Base-by-base conservation (phyloP, 2,113 vertebrate species). In the Mola mola region DNA sequence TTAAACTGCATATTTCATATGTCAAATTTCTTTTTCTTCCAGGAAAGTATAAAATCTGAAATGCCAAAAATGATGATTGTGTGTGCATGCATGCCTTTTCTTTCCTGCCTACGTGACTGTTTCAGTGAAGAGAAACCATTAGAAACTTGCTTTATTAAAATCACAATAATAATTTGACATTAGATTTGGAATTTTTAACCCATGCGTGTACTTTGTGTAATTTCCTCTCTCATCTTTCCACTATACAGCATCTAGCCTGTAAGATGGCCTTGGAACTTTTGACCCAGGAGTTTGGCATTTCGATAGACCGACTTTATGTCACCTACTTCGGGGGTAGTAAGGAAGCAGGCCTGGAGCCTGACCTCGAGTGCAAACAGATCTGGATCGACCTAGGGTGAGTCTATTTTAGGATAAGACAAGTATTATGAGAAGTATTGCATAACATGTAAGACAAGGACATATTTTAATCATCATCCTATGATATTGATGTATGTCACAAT, bases 321-420 rank as follows among this genome's bases (percentile, higher is more conserved):
- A 99, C 97, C 48, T 99, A 99, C 80, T 99, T 99, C 24, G 96
- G 95, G 15, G 97, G 97, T 16, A 84, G 93, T 5, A 86, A 92
- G 9, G 91, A 93, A 1, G 95, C 96, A 4, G 95, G 94, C 12
- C 91, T 99, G 83, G 94, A 98, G 24, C 93, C 96, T 0, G 97
- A 99, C 81, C 83, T 97, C 85, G 96, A 99, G 71, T 99, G 97
- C 90, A 99, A 93, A 84, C 92, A 97, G 87, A 98, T 99, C 75
- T 99, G 97, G 97, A 87, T 95, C n/a, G 91, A 96, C 78, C 70
- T 99, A n/a, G 96, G 96, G 97, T 98, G 85, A 94, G 93, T 77
- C n/a, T 16, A 1, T 1, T 5, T 38, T 19, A 22, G 8, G 11
- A 59, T n/a, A n/a, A n/a, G n/a, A n/a, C n/a, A n/a, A n/a, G n/a